Base-by-base conservation (phyloP, 2,113 vertebrate genomes). In the Nicator chloris region DNA sequence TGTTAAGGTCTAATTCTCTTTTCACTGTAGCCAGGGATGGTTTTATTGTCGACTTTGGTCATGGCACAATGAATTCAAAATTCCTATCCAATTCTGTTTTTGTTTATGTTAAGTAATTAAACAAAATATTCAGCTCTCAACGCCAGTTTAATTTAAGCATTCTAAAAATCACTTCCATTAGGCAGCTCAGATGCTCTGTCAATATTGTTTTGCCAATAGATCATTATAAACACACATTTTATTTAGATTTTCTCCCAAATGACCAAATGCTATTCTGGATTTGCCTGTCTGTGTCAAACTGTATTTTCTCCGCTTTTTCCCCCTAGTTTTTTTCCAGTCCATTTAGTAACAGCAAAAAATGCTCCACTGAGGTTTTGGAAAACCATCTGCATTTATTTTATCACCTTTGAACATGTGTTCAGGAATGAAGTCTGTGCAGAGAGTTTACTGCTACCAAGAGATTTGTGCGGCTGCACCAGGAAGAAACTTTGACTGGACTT, bases 321-420 rank as follows among this genome's bases (percentile, higher is more conserved):
- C 49, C 79, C 11, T 53, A 51, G 6, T 70, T 90, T 88, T 90
- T 96, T 94, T 96, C 86, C 72, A 89, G 86, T 92, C 92, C 83
- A 53, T 92, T 95, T 92, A 90, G 92, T 92, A 84, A 56, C 77
- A 73, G 59, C 95, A 89, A 91, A 96, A 96, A 96, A 75, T 9
- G 64, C 69, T 97, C 96, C 81, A 23, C 78, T 50, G 87, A 95
- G 78, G 76, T 93, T 97, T 88, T 78, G 82, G 88, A 93, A 98
- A 97, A 95, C 95, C 96, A 96, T 97, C 95, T 97, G 95, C 95
- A 92, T 95, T 93, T 86, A 96, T 97, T 97, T 97, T 97, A 97
- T 96, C 95, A 95, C 96, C 92, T 97, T 97, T 93, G 91, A 97
- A 96, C 97, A 97, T 89, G 57, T 97, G 97, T 96, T 94, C 77